Percentiles rank a stretch among this genome's conserved stretches.
Evolutionary conservation across 2,113 vertebrate genomes (phyloP).

Genomic region (Stercorarius parasiticus): DNA sequence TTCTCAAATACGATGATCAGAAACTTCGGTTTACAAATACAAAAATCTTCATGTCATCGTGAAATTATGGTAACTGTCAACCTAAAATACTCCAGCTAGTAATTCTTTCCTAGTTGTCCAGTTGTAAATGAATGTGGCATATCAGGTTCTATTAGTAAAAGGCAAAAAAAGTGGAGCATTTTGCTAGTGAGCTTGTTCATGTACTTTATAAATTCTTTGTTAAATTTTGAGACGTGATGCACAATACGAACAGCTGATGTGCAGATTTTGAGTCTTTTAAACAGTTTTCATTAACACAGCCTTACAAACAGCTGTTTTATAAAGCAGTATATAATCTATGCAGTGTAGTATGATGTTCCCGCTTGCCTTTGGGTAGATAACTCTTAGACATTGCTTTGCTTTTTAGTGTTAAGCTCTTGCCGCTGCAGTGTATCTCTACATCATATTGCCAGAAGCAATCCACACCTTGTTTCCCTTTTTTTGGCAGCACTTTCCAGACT

Average conservation of each 20-base stretch:
- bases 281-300: not conserved
- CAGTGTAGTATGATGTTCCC: not conserved
- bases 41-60: not conserved
- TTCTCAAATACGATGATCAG: not conserved
- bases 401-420: not conserved
- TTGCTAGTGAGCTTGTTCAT: not conserved
- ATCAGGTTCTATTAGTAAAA: not conserved
- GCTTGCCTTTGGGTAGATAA: not conserved
- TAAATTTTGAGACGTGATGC: not conserved
- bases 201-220: not conserved
- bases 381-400: not conserved
- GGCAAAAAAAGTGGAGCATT: not conserved
- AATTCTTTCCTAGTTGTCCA: not conserved
- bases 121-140: not conserved
- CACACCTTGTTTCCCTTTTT: not conserved
- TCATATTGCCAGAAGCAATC: not conserved
- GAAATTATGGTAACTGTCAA: not conserved
- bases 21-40: not conserved
- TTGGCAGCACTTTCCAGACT: not conserved
- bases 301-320: not conserved
- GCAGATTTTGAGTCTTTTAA: not conserved
- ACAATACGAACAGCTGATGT: not conserved
- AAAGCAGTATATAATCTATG: not conserved
- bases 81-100: not conserved
- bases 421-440: not conserved